Evolutionary conservation across 2,888 invertebrate genomes (phyloP).

Genomic region (Timema cristinae): DNA sequence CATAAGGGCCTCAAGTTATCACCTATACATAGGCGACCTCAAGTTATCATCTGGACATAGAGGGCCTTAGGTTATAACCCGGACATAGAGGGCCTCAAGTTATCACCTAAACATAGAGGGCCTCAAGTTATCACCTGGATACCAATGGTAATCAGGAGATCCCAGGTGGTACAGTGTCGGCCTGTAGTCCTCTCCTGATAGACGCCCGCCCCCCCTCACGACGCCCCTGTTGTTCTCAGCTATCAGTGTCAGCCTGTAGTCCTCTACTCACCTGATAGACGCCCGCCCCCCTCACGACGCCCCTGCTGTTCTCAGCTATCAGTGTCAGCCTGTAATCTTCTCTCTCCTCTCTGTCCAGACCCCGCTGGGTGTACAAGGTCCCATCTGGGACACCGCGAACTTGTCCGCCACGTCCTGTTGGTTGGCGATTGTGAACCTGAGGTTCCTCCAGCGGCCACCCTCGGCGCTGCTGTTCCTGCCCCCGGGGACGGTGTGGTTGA

Average conservation of each 20-base stretch:
- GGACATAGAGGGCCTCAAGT: too few relatives aligned
- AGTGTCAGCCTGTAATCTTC: constrained; percentile 72
- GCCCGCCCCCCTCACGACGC: constrained; percentile 61
- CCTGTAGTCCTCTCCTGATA: constrained; percentile 51
- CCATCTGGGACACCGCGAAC: constrained; percentile 73
- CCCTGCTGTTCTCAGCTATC: constrained; percentile 72
- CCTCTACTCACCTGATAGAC: constrained; percentile 68
- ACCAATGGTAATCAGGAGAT: too few relatives aligned
- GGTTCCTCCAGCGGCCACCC: constrained; percentile 44
- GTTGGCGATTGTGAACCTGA: constrained; percentile 75
- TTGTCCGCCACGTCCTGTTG: constrained; percentile 76
- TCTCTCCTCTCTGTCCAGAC: constrained; percentile 71
- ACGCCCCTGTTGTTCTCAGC: constrained; percentile 69
- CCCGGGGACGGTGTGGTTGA: constrained; percentile 1
- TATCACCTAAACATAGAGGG: too few relatives aligned
- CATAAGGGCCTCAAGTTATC: too few relatives aligned
- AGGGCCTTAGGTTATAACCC: too few relatives aligned
- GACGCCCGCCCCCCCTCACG: constrained; percentile 64
- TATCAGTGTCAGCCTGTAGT: constrained; percentile 73
- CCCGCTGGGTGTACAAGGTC: constrained; percentile 69
- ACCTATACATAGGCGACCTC: too few relatives aligned
- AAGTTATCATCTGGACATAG: too few relatives aligned
- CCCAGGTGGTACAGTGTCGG: too few relatives aligned
- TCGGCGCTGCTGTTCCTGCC: constrained; percentile 38
- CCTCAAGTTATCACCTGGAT: too few relatives aligned